Evolutionary conservation across 1,140 invertebrate genomes (phyloP).

Genomic region (Heliconius nattereri): DNA sequence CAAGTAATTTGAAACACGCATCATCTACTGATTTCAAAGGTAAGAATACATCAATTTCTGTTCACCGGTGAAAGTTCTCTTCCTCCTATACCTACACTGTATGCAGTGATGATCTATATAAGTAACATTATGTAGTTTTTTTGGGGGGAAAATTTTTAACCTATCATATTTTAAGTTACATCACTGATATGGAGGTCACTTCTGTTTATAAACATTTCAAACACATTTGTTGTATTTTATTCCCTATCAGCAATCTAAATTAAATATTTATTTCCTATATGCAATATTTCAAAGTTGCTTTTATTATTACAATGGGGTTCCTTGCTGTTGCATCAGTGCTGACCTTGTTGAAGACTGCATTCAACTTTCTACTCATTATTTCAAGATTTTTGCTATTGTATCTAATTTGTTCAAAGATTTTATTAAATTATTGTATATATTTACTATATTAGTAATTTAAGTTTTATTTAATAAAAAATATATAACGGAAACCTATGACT

Average conservation of each 20-base stretch:
- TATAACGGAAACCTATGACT: too few relatives aligned
- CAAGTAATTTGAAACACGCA: slow-evolving; percentile 64
- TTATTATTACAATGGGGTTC: slow-evolving; percentile 22
- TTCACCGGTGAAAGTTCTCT: slow-evolving; percentile 30
- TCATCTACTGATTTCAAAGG: slow-evolving; percentile 67
- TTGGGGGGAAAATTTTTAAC: slow-evolving; percentile 77
- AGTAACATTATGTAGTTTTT: slow-evolving; percentile 47
- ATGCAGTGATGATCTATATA: slow-evolving; percentile 22
- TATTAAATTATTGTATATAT: too few relatives aligned
- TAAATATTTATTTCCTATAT: not conserved
- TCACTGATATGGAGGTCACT: slow-evolving; percentile 74
- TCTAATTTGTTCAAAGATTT: not conserved
- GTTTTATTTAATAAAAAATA: too few relatives aligned
- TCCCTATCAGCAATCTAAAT: not conserved
- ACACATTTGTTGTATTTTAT: slow-evolving; percentile 38
- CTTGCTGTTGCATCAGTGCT: slow-evolving; percentile 47
- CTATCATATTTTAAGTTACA: slow-evolving; percentile 72
- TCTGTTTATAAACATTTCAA: slow-evolving; percentile 76
- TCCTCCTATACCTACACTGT: slow-evolving; percentile 14
- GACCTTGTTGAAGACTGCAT: slow-evolving; percentile 51
- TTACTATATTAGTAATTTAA: too few relatives aligned
- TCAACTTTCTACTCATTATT: slow-evolving; percentile 55
- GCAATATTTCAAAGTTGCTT: not conserved
- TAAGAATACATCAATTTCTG: slow-evolving; percentile 49
- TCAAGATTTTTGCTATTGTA: slow-evolving; percentile 18